Evolutionary conservation across 2,797 vertebrate genomes (phyloP).

Genomic region (Sus cebifrons): DNA sequence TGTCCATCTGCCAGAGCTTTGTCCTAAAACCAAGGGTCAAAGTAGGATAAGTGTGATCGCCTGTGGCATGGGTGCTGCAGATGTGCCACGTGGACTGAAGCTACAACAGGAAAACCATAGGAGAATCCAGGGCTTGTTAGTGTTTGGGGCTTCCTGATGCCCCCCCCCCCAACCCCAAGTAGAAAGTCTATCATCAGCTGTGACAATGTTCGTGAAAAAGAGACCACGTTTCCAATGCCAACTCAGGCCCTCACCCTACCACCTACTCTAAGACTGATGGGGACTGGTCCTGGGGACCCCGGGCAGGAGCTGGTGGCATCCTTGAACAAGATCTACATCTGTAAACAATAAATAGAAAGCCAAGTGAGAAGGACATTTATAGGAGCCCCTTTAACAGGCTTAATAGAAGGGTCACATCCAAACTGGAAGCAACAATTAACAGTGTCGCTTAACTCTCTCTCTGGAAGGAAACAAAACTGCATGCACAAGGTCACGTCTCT

Average conservation of each 20-base stretch:
- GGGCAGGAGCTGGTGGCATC: neutral
- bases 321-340: conserved; percentile 32
- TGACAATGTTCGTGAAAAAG: conserved; percentile 61
- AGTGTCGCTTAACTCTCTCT: conserved; percentile 85
- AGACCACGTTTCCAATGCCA: conserved; percentile 41
- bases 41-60: neutral
- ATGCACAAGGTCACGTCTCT: conserved; percentile 79
- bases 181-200: conserved; percentile 56
- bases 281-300: neutral
- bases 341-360: conserved; percentile 78
- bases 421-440: conserved; percentile 83
- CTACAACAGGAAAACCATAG: neutral
- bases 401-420: conserved; percentile 84
- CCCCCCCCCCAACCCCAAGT: neutral
- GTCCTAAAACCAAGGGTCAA: conserved; percentile 40
- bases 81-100: neutral
- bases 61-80: neutral
- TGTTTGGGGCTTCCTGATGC: conserved; percentile 82
- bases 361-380: conserved; percentile 66
- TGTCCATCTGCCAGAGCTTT: conserved; percentile 66
- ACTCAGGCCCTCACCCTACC: neutral
- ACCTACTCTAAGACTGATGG: neutral
- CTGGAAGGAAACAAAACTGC: conserved; percentile 85
- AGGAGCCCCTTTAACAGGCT: conserved; percentile 91
- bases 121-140: conserved; percentile 80